Evolutionary conservation across 2,113 vertebrate species (phyloP).

Genomic region (Laticauda laticaudata): DNA sequence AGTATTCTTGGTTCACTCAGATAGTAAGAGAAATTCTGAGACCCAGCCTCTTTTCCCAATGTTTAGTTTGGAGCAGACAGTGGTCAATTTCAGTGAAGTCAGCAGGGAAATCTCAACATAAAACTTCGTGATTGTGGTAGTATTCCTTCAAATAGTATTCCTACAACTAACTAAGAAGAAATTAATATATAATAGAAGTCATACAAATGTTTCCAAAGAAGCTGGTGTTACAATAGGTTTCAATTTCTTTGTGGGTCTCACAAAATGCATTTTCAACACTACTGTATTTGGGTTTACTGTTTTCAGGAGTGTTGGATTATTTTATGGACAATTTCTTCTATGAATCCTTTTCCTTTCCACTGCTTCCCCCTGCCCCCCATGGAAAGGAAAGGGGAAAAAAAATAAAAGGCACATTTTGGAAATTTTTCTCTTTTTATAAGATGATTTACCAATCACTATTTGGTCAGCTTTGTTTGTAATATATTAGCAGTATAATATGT

Average conservation of each 20-base stretch:
- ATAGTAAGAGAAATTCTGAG: background rate
- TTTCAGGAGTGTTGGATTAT: constrained; percentile 4
- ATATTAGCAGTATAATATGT: background rate
- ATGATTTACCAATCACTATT: no score
- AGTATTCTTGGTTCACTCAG: background rate
- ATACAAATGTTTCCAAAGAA: constrained; percentile 9
- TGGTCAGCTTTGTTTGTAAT: no score
- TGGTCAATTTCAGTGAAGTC: background rate
- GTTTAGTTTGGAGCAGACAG: background rate
- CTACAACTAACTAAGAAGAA: background rate
- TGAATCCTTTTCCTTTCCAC: background rate
- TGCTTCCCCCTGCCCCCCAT: no score
- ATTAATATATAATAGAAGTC: background rate
- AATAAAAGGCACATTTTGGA: no score
- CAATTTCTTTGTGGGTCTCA: constrained; percentile 6
- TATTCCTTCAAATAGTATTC: background rate
- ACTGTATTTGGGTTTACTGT: background rate
- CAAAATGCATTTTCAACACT: background rate
- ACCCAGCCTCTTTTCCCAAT: background rate
- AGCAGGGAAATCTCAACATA: background rate
- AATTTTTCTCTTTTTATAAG: no score
- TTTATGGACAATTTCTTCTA: background rate
- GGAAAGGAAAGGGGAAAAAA: no score
- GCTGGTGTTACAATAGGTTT: background rate
- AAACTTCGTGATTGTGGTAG: background rate